Conservation (phyloP, 2,888 invertebrate species). For the Heliconius ethilla region DNA sequence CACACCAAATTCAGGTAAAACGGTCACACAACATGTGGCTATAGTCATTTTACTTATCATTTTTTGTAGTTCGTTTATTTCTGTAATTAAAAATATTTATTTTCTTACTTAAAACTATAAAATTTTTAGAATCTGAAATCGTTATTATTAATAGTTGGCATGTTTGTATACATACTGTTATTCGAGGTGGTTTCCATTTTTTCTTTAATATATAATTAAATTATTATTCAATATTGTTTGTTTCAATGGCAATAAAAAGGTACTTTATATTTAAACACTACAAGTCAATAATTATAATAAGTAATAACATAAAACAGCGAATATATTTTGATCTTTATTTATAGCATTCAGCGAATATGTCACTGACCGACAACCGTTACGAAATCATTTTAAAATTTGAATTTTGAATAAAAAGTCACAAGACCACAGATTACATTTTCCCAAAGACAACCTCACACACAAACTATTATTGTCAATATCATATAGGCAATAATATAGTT, state of each 20-base stretch:
- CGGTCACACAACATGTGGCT: slow-evolving; percentile 54
- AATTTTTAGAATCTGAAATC: not conserved
- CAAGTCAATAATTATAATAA: not conserved
- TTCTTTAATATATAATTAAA: not conserved
- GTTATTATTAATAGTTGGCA: not conserved
- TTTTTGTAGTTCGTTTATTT: slow-evolving; percentile 56
- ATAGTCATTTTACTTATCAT: slow-evolving; percentile 63
- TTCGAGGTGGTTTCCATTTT: not conserved
- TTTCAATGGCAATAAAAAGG: not conserved
- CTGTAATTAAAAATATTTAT: slow-evolving; percentile 51
- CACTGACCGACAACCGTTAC: not conserved
- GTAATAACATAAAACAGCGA: no score
- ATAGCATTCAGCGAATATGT: no score
- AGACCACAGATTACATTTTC: no score
- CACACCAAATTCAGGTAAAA: slow-evolving; percentile 64
- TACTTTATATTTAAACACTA: not conserved
- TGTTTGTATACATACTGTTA: not conserved
- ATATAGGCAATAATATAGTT: no score
- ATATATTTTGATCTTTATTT: no score
- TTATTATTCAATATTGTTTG: not conserved
- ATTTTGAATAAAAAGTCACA: not conserved
- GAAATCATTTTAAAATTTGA: not conserved
- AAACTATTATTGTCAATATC: no score
- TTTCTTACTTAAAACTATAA: not conserved
- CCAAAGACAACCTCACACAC: no score